Evolutionary conservation across 2,113 vertebrate genomes (phyloP).

Genomic region (Oncorhynchus clarkii): DNA sequence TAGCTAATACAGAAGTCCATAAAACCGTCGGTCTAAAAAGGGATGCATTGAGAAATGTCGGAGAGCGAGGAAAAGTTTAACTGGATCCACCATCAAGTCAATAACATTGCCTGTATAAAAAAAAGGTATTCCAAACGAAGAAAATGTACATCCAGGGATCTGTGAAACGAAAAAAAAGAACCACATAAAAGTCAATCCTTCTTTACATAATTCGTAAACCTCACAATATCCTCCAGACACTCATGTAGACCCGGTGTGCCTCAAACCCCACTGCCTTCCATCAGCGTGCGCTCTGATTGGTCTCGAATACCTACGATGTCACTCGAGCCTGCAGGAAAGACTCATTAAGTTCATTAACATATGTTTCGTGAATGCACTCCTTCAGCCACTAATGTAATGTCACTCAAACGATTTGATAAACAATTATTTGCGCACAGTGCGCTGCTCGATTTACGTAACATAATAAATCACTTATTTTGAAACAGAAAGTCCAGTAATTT

Average conservation of each 20-base stretch:
- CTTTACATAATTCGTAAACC: slow-evolving; percentile 65
- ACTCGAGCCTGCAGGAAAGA: slow-evolving; percentile 66
- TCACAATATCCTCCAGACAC: slow-evolving; percentile 59
- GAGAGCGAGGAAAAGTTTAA: slow-evolving; percentile 33
- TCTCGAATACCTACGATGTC: slow-evolving; percentile 67
- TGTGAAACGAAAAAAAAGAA: slow-evolving; percentile 27
- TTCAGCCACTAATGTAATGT: slow-evolving; percentile 30
- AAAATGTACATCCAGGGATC: slow-evolving; percentile 1
- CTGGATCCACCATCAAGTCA: slow-evolving; percentile 58
- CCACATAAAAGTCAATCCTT: slow-evolving; percentile 41
- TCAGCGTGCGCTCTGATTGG: slow-evolving; percentile 77
- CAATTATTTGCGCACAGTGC: neutral
- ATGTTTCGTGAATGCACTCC: slow-evolving; percentile 54
- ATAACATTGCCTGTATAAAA: neutral
- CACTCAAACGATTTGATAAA: neutral
- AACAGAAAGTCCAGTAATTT: too few relatives aligned
- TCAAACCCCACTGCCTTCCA: slow-evolving; percentile 54
- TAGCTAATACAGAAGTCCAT: slow-evolving; percentile 71
- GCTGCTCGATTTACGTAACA: too few relatives aligned
- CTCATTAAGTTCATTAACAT: slow-evolving; percentile 69
- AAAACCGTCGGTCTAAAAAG: slow-evolving; percentile 62
- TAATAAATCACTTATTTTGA: too few relatives aligned
- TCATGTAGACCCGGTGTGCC: slow-evolving; percentile 54
- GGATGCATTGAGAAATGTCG: slow-evolving; percentile 61
- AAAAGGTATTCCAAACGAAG: slow-evolving; percentile 13